phyloP scores from a whole-genome alignment of 2,888 invertebrate genomes.

The Ormyrus rosae region DNA sequence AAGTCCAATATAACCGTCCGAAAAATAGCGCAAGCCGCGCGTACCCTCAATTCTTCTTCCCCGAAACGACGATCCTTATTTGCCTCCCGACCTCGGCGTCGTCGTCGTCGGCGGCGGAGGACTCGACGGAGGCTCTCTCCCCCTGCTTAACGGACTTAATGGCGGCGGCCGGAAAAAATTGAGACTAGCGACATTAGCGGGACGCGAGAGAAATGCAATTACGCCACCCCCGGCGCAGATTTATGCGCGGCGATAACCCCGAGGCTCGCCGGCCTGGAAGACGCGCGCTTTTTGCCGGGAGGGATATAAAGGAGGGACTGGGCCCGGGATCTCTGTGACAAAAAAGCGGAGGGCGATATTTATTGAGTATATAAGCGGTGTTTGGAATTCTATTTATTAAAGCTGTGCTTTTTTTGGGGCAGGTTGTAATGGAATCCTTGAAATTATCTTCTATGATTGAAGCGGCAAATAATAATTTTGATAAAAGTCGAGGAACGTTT shows the following conservation, averaged over 20 bases:
- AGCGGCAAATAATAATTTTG: too few species aligned
- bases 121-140: too few species aligned
- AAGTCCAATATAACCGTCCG: too few species aligned
- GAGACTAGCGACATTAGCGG: background rate
- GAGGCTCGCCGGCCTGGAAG: too few species aligned
- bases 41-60: background rate
- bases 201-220: slow-evolving; percentile 47
- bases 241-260: slow-evolving; percentile 49
- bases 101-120: too few species aligned
- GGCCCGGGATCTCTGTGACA: background rate
- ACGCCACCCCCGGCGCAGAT: slow-evolving; percentile 41
- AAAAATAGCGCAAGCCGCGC: background rate
- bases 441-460: too few species aligned
- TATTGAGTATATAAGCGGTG: slow-evolving; percentile 31
- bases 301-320: background rate
- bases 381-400: slow-evolving; percentile 31
- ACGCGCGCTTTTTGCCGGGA: too few species aligned
- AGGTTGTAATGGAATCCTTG: background rate
- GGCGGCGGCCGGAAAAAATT: slow-evolving; percentile 13
- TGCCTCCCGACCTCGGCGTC: too few species aligned
- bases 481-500: too few species aligned
- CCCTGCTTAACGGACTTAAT: background rate
- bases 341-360: slow-evolving; percentile 19
- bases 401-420: background rate
- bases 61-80: too few species aligned